phyloP scores from a whole-genome alignment of 2,113 vertebrate species.

The Paradoxurus hermaphroditus region DNA sequence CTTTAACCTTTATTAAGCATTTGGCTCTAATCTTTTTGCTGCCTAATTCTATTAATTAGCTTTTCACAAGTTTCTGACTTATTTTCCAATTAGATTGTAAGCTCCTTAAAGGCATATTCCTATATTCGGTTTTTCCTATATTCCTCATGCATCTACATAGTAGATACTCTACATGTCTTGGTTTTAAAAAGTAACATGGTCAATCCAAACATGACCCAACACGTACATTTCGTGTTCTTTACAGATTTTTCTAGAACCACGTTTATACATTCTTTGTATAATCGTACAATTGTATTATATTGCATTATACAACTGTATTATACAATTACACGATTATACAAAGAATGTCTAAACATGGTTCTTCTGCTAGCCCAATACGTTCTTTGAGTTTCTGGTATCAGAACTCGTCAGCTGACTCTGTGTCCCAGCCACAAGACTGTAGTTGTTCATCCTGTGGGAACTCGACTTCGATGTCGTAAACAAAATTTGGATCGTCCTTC shows the following conservation, averaged over 20 bases:
- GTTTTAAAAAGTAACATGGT: slow-evolving; percentile 27
- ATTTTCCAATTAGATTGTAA: neutral
- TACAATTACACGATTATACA: too few relatives aligned
- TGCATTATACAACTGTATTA: too few relatives aligned
- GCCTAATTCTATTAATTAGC: neutral
- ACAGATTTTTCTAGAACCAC: slow-evolving; percentile 22
- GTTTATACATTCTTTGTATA: neutral
- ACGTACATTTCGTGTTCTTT: neutral
- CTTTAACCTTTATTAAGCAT: neutral
- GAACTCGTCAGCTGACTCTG: slow-evolving; percentile 88
- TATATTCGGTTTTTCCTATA: neutral
- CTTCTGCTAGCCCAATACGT: neutral
- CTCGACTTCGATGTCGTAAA: slow-evolving; percentile 93
- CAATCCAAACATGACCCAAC: neutral
- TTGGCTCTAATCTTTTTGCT: neutral
- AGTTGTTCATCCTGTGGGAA: slow-evolving; percentile 84
- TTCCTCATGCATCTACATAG: neutral
- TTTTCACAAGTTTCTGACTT: slow-evolving; percentile 14
- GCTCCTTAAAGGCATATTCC: neutral
- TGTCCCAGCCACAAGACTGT: slow-evolving; percentile 93
- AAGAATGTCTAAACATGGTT: neutral
- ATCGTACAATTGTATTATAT: too few relatives aligned
- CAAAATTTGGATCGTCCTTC: slow-evolving; percentile 90
- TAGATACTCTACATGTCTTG: neutral
- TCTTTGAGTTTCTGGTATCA: slow-evolving; percentile 66